Evolutionary conservation across 2,113 vertebrate species (phyloP), one percentile per base, ranked within the genome.

Genomic region (Prochilodus magdalenae): DNA sequence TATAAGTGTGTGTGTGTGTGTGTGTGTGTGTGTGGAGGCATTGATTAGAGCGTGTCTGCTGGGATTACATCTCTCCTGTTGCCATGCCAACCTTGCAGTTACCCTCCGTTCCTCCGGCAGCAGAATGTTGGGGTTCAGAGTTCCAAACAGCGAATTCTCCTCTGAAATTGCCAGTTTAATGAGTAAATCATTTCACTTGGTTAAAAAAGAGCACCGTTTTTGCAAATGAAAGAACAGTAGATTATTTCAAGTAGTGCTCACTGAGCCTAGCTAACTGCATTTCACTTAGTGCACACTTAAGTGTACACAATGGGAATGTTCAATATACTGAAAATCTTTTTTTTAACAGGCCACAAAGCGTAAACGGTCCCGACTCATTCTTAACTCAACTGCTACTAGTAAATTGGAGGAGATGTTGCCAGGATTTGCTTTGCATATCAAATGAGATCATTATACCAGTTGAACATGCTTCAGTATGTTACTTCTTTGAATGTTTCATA

Each of bases 81-180:
- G 77, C 83, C 71, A 84, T 84, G 77, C 70, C 77, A 86, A 83
- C 82, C 83, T 74, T n/a, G 71, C 81, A 76, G 83, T 79, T 60
- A 74, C 80, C 78, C 71, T 84, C 76, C 55, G 74, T 85, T 85
- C 80, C 83, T 84, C 78, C 80, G 80, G 83, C 85, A 87, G 84
- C 85, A 73, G 85, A 84, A 87, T 84, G 85, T 87, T 82, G 85
- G 85, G 83, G 85, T 84, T 87, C 85, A 87, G 85, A 87, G 85
- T 84, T 84, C 83, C 82, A 82, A 77, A 85, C 62, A 67, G 80
- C 73, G 59, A 84, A 79, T 84, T 67, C 70, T 77, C 71, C 78
- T 79, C 51, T 74, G 78, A 81, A 86, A 84, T 77, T 84, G 57
- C 78, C 60, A 59, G 75, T 79, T 86, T 86, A 84, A 84, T 86